Percentiles rank a stretch among this genome's conserved stretches.
These are phyloP conservation scores for Argyrosomus regius DNA, from an alignment of 2,797 vertebrate species.

Conservation along the genomic window DNA sequence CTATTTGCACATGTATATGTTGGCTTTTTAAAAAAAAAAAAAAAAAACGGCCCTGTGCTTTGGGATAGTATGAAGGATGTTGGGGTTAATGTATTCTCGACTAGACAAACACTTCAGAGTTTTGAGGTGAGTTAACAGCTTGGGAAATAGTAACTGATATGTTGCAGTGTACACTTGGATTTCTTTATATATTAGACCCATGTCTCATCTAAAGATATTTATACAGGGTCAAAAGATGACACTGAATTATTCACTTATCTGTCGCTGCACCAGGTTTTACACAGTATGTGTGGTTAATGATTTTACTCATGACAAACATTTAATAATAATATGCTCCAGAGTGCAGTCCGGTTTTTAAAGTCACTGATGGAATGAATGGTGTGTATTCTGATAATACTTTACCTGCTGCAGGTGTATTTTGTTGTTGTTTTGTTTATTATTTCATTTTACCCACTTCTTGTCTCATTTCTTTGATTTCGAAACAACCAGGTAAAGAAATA, in stretches of 20 bases:
- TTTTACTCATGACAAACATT: slow-evolving; percentile 86
- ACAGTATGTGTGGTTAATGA: slow-evolving; percentile 87
- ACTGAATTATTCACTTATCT: slow-evolving; percentile 88
- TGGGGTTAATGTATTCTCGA: slow-evolving; percentile 71
- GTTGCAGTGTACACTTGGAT: slow-evolving; percentile 78
- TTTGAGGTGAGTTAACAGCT: slow-evolving; percentile 71
- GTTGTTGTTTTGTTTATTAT: slow-evolving; percentile 37
- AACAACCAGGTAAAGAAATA: slow-evolving; percentile 94
- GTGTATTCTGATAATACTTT: slow-evolving; percentile 74
- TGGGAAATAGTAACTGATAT: slow-evolving; percentile 69
- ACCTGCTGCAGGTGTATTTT: slow-evolving; percentile 79
- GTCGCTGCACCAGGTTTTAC: slow-evolving; percentile 91
- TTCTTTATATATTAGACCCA: slow-evolving; percentile 79
- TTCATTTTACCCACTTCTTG: slow-evolving; percentile 68
- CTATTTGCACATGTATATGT: slow-evolving; percentile 98
- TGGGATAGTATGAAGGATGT: slow-evolving; percentile 94
- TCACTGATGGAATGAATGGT: slow-evolving; percentile 81
- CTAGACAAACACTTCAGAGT: slow-evolving; percentile 64
- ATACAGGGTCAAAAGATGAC: slow-evolving; percentile 94
- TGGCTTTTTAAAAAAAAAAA: slow-evolving; percentile 82
- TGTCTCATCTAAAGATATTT: slow-evolving; percentile 82
- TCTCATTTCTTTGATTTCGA: slow-evolving; percentile 84
- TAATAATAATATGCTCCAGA: slow-evolving; percentile 69
- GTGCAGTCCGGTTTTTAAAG: slow-evolving; percentile 82
- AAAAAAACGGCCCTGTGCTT: slow-evolving; percentile 73